These are phyloP conservation scores for Lasiommata megera DNA, from an alignment of 2,888 invertebrate species.

Conservation along the genomic window DNA sequence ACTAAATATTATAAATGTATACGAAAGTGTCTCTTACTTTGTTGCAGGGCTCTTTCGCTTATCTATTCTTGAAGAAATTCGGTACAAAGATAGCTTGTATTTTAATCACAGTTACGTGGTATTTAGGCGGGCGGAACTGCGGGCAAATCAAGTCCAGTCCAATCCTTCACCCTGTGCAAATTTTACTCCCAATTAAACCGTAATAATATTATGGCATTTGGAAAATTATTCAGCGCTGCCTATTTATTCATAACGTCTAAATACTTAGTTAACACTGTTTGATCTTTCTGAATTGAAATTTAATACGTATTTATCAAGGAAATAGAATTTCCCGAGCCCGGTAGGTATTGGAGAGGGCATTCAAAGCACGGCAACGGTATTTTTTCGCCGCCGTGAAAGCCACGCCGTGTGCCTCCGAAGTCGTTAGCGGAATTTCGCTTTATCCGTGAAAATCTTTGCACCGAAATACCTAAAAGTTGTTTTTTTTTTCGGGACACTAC, in stretches of 20 bases:
- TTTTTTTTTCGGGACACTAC: background rate
- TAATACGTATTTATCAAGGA: slow-evolving; percentile 8
- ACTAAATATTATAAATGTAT: no score
- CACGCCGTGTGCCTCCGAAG: slow-evolving; percentile 17
- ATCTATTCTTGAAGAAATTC: no score
- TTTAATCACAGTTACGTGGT: no score
- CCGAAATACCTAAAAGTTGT: background rate
- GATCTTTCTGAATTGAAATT: slow-evolving; percentile 12
- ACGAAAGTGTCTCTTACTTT: no score
- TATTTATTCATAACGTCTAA: background rate
- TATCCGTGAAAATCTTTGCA: slow-evolving; percentile 19
- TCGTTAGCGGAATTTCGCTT: slow-evolving; percentile 23
- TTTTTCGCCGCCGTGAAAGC: slow-evolving; percentile 9
- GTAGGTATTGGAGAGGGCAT: slow-evolving; percentile 12
- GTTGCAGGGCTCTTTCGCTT: no score
- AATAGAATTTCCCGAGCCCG: slow-evolving; percentile 4
- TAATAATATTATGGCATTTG: background rate
- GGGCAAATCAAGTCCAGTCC: no score
- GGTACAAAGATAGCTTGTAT: no score
- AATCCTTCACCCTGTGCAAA: background rate
- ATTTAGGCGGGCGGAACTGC: no score
- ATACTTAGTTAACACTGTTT: slow-evolving; percentile 9
- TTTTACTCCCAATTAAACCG: background rate
- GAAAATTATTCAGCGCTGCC: background rate
- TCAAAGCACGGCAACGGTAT: slow-evolving; percentile 8